Base-by-base conservation (phyloP, 2,888 invertebrate species). In the Cheilosia scutellata region DNA sequence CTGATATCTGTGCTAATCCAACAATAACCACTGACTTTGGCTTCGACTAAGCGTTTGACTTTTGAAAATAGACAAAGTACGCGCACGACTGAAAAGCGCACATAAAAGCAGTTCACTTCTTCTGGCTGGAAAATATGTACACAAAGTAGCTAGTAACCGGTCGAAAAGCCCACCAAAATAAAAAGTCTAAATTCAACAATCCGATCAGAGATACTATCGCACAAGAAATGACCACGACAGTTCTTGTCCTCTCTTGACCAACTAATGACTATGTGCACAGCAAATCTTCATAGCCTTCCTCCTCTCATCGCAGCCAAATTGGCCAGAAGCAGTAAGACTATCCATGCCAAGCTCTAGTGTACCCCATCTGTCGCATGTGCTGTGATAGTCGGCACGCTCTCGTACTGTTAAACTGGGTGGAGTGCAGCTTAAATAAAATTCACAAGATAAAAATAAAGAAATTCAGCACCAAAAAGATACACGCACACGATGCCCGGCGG, bases 241-340 rank as follows among this genome's bases (percentile, higher is more conserved):
- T 75, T 79, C 74, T 79, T 65, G 62, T 79, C 33, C 63, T 51
- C 83, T 63, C 79, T 70, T 84, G 84, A 84, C 79, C 79, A 84
- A 84, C 84, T 84, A 84, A 79, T 75, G 79, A 82, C 31, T 63
- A 33, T 27, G 4, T 47, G 62, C 62, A 42, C 27, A 53, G 75
- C 51, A 70, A 70, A 60, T 65, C 70, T 82, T 63, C 29, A 58
- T 13, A 33, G 79, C 42, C 58, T 72, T 65, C 71, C 66, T 72
- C 33, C 58, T 65, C 65, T 47, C 55, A 60, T 80, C 60, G 40
- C 55, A 11, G 44, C 20, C 60, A 25, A 58, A 71, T 74, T 63
- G 78, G 42, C 63, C 74, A 75, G 27, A 47, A 53, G 42, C 40
- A 13, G 57, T 40, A n/a, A 25, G 60, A 63, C 53, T 44, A 44